Evolutionary conservation across 2,888 invertebrate species (phyloP).

Genomic region (Chalcosyrphus nemorum): DNA sequence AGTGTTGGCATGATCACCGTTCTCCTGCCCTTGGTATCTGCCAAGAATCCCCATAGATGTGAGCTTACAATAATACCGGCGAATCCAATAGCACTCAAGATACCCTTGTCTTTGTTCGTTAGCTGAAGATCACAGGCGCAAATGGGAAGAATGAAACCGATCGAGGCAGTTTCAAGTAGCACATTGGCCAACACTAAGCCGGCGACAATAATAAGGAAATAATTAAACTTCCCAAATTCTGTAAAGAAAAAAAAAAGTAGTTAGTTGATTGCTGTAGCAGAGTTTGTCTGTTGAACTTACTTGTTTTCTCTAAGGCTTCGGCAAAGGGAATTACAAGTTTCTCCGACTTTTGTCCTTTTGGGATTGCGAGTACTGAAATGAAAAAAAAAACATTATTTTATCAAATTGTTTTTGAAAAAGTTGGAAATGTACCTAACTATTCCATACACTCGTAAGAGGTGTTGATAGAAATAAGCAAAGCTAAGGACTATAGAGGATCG

Average conservation of each 20-base stretch:
- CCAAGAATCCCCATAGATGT: conserved; percentile 84
- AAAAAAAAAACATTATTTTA: neutral
- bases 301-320: conserved; percentile 64
- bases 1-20: conserved; percentile 82
- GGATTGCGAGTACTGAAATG: conserved; percentile 50
- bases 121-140: conserved; percentile 81
- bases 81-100: conserved; percentile 81
- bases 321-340: conserved; percentile 47
- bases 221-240: conserved; percentile 84
- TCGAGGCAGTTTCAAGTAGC: conserved; percentile 81
- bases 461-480: neutral
- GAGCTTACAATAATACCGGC: conserved; percentile 83
- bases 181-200: conserved; percentile 83
- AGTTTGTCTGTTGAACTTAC: conserved; percentile 6
- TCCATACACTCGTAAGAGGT: neutral
- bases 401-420: neutral
- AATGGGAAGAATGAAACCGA: conserved; percentile 83
- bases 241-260: neutral
- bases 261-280: neutral
- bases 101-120: conserved; percentile 80
- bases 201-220: conserved; percentile 82
- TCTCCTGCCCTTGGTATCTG: conserved; percentile 83
- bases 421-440: neutral
- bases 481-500: no score
- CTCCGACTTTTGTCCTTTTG: conserved; percentile 37